Conservation (phyloP, 2,113 vertebrate species). For the Gymnorhina tibicen region DNA sequence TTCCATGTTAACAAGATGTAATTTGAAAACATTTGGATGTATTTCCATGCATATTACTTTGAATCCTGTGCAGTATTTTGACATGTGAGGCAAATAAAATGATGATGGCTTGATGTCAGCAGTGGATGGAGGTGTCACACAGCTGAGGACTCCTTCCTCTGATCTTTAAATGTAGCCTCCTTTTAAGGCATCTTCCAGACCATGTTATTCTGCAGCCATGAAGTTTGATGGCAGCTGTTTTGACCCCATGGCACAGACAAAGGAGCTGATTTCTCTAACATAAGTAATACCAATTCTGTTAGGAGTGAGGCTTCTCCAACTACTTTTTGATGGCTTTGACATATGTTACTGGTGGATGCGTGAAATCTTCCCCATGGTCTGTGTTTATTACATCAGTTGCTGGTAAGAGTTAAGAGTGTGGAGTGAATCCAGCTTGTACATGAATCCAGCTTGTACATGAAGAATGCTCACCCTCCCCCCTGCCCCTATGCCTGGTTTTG, state of each 20-base stretch:
- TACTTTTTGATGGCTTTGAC: neutral
- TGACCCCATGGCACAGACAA: neutral
- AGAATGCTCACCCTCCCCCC: neutral
- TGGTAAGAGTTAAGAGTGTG: neutral
- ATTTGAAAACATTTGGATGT: neutral
- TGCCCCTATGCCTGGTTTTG: neutral
- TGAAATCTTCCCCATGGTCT: neutral
- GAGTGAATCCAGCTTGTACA: neutral
- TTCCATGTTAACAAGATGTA: neutral
- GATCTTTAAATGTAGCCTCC: neutral
- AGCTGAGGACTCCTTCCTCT: neutral
- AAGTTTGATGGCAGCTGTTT: neutral
- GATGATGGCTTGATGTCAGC: neutral
- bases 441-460: neutral
- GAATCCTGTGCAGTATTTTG: neutral
- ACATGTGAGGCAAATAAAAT: neutral
- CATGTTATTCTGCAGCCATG: neutral
- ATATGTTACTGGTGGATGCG: fast-evolving
- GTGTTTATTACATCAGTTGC: neutral
- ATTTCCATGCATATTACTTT: neutral
- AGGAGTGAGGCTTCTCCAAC: neutral
- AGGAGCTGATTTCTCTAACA: neutral
- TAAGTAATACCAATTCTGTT: neutral
- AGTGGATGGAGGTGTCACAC: neutral
- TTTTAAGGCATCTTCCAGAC: neutral